Evolutionary conservation across 2,113 vertebrate species (phyloP), one percentile per base, ranked within the genome.

Genomic region (Oryzias curvinotus): DNA sequence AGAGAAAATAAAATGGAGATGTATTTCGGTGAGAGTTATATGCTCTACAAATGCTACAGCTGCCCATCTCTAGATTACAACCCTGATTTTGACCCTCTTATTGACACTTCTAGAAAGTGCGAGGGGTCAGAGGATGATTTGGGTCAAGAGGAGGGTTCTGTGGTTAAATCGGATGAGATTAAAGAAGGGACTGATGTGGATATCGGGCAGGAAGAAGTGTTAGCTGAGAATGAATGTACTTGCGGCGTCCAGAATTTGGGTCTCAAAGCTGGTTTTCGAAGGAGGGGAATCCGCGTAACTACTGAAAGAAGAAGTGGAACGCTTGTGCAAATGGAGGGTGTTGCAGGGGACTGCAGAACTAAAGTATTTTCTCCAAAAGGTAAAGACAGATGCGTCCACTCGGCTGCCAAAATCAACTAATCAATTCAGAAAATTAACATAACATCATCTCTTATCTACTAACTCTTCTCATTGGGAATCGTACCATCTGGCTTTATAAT

Each of bases 301-400:
- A 67, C 65, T 16, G 66, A 88, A 23, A 83, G 82, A 82, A 76
- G 67, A 61, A 69, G 77, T 19, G 66, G 51, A 58, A 56, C 52
- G 30, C 52, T 26, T 59, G 44, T 75, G 71, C 54, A 80, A 18
- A 53, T 44, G 64, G 74, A 85, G 70, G 83, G 64, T 81, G 64
- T 55, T 78, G 88, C 67, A 78, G 85, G 90, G 54, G 91, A 92
- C 51, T 88, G 90, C 81, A 90, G 89, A 80, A 78, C 90, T 52
- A 81, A 88, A 89, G 69, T 92, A 70, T 92, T 91, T 77, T 69
- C 74, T 42, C 18, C 17, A 75, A 65, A 88, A 91, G 90, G 91
- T 91, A 88, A 92, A 76, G 68, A 46, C 45, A 53, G 66, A 48
- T 62, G 26, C 52, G 18, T 49, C 16, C 41, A 42, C 21, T 18